These are phyloP conservation scores for Phrynocephalus forsythii DNA, from an alignment of 2,797 vertebrate genomes.

Conservation along the genomic window DNA sequence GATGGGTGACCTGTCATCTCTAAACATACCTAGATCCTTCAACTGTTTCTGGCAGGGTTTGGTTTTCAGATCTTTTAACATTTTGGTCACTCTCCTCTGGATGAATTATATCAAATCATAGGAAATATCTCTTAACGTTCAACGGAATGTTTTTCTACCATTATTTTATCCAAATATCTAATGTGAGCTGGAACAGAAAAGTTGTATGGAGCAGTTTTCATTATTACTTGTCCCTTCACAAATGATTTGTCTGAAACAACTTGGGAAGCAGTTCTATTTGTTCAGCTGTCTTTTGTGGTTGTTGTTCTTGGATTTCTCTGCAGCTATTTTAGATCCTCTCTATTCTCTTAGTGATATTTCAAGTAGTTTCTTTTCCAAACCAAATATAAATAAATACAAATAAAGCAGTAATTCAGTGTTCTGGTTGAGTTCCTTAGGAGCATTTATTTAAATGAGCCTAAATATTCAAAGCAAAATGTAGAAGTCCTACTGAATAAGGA, in stretches of 20 bases:
- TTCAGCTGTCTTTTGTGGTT: neutral
- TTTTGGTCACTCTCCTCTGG: neutral
- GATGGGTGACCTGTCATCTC: too few species aligned
- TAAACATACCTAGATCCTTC: too few species aligned
- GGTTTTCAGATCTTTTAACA: neutral
- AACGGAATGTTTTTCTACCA: constrained; percentile 18
- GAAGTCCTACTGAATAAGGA: constrained; percentile 1
- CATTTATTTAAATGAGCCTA: too few species aligned
- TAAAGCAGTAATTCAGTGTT: constrained; percentile 56
- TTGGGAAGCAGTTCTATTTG: neutral
- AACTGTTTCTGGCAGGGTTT: neutral
- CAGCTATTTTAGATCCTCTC: neutral
- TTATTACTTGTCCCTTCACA: neutral
- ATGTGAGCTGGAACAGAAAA: neutral
- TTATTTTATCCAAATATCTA: constrained; percentile 40
- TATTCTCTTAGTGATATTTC: constrained; percentile 43
- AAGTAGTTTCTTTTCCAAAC: constrained; percentile 53
- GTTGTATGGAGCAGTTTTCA: neutral
- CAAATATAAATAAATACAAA: constrained; percentile 27
- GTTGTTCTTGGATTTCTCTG: neutral
- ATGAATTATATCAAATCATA: constrained; percentile 44
- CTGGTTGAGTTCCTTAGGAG: constrained; percentile 20
- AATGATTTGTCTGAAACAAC: neutral
- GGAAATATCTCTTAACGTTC: constrained; percentile 9
- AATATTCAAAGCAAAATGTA: neutral